Conservation (phyloP, 2,888 invertebrate species). For the Lamproptera curius region DNA sequence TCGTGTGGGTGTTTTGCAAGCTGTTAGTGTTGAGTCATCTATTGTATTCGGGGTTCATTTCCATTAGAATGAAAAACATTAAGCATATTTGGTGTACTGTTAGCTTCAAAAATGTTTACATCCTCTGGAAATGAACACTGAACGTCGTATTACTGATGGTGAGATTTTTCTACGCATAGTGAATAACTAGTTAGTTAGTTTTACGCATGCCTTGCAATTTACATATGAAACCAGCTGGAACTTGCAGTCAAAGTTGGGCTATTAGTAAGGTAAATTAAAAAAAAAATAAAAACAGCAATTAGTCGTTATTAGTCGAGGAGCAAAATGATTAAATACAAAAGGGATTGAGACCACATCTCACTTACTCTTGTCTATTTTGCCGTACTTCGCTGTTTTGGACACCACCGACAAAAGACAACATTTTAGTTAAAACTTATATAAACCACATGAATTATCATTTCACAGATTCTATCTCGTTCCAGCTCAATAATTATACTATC, state of each 20-base stretch:
- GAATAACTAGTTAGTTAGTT: too few species aligned
- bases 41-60: conserved; percentile 49
- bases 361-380: conserved; percentile 73
- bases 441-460: too few species aligned
- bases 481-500: conserved; percentile 14
- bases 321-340: conserved; percentile 63
- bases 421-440: conserved; percentile 52
- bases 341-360: conserved; percentile 77
- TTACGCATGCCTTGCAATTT: conserved; percentile 55
- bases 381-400: conserved; percentile 75
- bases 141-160: neutral
- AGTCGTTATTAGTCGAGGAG: conserved; percentile 69
- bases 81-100: too few species aligned
- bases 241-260: conserved; percentile 45
- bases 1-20: conserved; percentile 60
- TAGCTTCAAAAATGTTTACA: too few species aligned
- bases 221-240: conserved; percentile 54
- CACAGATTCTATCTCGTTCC: conserved; percentile 23
- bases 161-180: conserved; percentile 20
- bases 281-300: conserved; percentile 56
- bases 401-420: conserved; percentile 78
- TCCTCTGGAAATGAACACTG: conserved; percentile 4
- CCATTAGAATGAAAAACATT: too few species aligned
- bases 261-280: conserved; percentile 63
- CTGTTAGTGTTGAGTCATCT: conserved; percentile 63